Conservation (phyloP, 1,140 invertebrate species). For the Acromyrmex heyeri region DNA sequence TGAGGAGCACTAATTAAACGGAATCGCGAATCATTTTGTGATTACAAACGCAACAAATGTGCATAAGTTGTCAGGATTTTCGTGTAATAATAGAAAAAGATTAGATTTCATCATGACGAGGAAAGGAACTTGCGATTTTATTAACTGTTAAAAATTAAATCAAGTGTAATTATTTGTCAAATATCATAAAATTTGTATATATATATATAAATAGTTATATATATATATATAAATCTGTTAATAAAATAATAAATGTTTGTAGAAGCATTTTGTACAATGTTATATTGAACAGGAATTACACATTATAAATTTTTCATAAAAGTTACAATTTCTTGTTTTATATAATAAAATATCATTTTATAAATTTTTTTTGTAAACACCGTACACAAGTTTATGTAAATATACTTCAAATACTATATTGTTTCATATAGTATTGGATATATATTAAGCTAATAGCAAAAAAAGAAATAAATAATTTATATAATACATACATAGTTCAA, state of each 20-base stretch:
- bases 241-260: background rate
- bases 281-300: background rate
- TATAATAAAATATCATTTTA: background rate
- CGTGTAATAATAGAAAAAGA: slow-evolving; percentile 55
- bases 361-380: background rate
- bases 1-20: slow-evolving; percentile 47
- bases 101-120: background rate
- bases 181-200: background rate
- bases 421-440: background rate
- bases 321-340: slow-evolving; percentile 1
- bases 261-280: background rate
- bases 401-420: background rate
- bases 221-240: background rate
- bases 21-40: slow-evolving; percentile 47
- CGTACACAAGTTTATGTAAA: background rate
- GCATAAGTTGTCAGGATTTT: slow-evolving; percentile 18
- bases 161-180: background rate
- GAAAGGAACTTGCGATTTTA: background rate
- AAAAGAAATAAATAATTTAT: slow-evolving; percentile 1
- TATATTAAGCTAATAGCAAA: background rate
- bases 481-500: background rate
- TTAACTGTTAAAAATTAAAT: slow-evolving; percentile 22
- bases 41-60: slow-evolving; percentile 40
- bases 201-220: background rate
- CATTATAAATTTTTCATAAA: background rate